Conservation (phyloP, 1,140 invertebrate species). For the Oscheius sp. region DNA sequence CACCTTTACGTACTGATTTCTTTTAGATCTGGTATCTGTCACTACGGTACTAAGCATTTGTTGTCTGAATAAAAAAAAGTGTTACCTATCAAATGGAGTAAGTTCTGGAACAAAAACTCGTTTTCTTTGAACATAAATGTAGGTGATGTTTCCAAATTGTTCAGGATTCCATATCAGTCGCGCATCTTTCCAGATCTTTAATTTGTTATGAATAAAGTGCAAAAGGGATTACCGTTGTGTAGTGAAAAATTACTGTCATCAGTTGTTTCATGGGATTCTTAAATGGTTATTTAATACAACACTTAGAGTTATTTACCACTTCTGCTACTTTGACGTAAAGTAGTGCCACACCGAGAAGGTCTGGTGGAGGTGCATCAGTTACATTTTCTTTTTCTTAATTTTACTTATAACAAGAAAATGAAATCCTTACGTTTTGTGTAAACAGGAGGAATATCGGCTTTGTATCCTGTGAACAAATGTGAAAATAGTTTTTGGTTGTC, state of each 20-base stretch:
- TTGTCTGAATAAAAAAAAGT: neutral
- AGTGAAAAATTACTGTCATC: neutral
- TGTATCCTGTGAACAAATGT: neutral
- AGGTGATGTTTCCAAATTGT: neutral
- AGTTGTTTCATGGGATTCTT: constrained; percentile 1
- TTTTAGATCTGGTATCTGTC: neutral
- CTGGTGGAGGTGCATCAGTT: neutral
- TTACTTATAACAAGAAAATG: neutral
- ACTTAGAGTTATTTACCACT: neutral
- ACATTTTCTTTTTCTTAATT: neutral
- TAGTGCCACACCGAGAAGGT: neutral
- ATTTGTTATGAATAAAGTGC: neutral
- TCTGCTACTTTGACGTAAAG: neutral
- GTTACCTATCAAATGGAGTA: neutral
- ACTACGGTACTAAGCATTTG: neutral
- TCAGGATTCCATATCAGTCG: neutral
- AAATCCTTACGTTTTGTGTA: neutral
- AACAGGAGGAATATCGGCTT: neutral
- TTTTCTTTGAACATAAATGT: neutral
- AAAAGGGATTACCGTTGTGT: neutral
- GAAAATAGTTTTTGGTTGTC: neutral
- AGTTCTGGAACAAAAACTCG: neutral
- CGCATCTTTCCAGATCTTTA: neutral
- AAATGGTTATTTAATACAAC: neutral
- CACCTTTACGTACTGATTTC: neutral